Evolutionary conservation across 2,113 vertebrate genomes (phyloP), one percentile per base, ranked within the genome.

Genomic region (Melanocharis versteri): DNA sequence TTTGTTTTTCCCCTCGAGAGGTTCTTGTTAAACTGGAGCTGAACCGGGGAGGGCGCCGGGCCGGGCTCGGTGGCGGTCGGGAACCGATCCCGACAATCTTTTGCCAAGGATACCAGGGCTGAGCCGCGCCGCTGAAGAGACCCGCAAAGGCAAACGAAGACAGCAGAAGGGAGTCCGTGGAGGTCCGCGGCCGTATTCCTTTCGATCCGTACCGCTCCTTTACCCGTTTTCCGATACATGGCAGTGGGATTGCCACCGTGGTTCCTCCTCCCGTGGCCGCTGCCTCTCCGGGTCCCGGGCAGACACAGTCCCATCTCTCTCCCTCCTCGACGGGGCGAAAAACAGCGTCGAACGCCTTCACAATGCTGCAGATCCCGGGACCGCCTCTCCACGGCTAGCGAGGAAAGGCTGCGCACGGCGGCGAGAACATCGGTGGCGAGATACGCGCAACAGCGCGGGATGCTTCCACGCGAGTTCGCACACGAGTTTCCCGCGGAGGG

Each of bases 1-100:
- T 9, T 4, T 17, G 16, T 2, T 2, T 4, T 2, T 3, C 2
- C 13, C 21, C 4, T 39, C 11, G 24, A 73, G 14, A 6, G 5
- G 3, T 44, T 24, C 8, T 30, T 45, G 2, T 21, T 68, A 79
- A 60, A n/a, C 44, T 47, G 30, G 40, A 47, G 5, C 44, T 58
- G 57, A 70, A n/a, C 10, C 3, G 9, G 15, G 6, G 8, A 53
- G 42, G 58, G 21, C 2, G 2, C n/a, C 37, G 3, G 17, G 51
- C 21, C 6, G 17, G 33, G 27, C 12, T 71, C n/a, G 4, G 19
- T 27, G 33, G 13, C 10, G 0, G 6, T 40, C 9, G 22, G n/a
- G 9, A 27, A 8, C 33, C 23, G 15, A 21, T 80, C 71, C 69
- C 37, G 5, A 60, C 47, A 39, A 48, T 20, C 28, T 92, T 94